A percentile compares a stretch with the other conserved stretches of the same genome.
Conservation (phyloP, 2,888 invertebrate genomes). For the Tanypteryx hageni region DNA sequence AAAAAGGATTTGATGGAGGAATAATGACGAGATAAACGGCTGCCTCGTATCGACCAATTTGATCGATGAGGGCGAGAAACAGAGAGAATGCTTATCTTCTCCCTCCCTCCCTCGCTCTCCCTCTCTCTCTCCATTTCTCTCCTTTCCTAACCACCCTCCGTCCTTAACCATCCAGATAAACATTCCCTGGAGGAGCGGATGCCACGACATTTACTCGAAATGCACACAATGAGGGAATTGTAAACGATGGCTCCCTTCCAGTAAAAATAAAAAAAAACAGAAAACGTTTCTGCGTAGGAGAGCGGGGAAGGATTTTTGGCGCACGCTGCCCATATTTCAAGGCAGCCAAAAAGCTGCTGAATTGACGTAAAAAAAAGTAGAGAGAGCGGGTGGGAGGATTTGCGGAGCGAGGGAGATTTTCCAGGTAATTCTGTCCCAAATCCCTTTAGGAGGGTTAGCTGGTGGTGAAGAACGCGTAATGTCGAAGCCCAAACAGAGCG, state of each 20-base stretch:
- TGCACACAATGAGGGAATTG: background rate
- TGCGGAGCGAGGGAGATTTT: background rate
- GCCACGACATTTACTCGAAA: background rate
- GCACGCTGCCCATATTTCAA: background rate
- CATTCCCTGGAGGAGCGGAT: too few relatives aligned
- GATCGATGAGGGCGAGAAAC: conserved; percentile 2
- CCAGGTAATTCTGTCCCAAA: background rate
- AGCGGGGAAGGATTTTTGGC: background rate
- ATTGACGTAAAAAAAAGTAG: background rate
- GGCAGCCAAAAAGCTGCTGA: conserved; percentile 17
- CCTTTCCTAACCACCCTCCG: too few relatives aligned
- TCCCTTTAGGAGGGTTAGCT: background rate
- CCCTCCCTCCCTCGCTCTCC: too few relatives aligned
- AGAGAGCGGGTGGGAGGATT: background rate
- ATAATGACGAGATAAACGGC: background rate
- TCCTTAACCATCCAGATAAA: too few relatives aligned
- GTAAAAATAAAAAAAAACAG: background rate
- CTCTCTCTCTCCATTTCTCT: too few relatives aligned
- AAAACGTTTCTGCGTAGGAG: background rate
- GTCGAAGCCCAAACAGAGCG: background rate
- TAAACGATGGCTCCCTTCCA: background rate
- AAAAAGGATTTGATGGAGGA: background rate
- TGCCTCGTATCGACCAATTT: background rate
- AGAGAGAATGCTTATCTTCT: background rate
- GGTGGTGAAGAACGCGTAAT: background rate